Evolutionary conservation across 2,888 invertebrate genomes (phyloP).

Genomic region (Machimus rusticus): DNA sequence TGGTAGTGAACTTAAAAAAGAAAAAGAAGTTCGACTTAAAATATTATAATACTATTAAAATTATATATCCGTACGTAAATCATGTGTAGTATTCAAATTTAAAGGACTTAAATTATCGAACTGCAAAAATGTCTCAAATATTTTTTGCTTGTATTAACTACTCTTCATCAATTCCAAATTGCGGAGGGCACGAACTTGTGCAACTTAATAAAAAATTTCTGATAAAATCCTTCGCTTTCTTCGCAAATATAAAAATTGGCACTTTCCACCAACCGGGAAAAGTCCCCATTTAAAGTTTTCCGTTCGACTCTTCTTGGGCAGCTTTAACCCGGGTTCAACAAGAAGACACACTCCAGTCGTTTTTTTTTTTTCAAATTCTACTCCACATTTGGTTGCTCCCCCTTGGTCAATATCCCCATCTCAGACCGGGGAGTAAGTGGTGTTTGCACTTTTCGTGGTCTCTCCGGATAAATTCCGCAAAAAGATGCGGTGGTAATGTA

Average conservation of each 20-base stretch:
- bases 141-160: background rate
- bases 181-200: background rate
- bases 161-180: background rate
- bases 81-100: background rate
- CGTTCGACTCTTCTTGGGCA: background rate
- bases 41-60: too few relatives aligned
- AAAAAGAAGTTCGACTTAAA: too few relatives aligned
- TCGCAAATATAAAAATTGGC: background rate
- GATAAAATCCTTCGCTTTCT: background rate
- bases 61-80: too few relatives aligned
- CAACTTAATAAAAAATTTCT: background rate
- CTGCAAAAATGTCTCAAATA: background rate
- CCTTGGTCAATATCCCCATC: conserved; percentile 6
- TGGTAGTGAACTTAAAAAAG: too few relatives aligned
- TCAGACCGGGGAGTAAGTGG: background rate
- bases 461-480: background rate
- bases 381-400: background rate
- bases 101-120: background rate
- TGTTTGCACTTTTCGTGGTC: background rate
- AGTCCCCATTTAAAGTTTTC: background rate
- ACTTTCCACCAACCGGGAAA: background rate
- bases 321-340: background rate
- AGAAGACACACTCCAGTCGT: background rate
- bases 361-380: background rate
- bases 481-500: background rate